phyloP scores from a whole-genome alignment of 2,113 vertebrate species.

The Channa argus region DNA sequence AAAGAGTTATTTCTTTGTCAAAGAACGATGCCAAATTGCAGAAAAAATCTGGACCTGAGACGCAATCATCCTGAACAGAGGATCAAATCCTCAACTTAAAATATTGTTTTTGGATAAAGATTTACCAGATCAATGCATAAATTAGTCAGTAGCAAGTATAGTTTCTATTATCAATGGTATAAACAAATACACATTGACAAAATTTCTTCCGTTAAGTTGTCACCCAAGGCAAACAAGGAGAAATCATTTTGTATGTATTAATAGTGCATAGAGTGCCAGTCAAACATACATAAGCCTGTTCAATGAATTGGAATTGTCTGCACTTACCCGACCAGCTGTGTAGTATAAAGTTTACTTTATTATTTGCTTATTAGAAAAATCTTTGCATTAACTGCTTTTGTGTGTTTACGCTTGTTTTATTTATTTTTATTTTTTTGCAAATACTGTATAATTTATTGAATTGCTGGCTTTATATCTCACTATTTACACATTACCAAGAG shows the following conservation, averaged over 20 bases:
- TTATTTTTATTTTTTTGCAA: conserved; percentile 52
- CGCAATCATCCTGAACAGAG: conserved; percentile 58
- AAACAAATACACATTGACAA: conserved; percentile 35
- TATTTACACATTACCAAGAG: conserved; percentile 71
- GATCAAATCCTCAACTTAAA: conserved; percentile 37
- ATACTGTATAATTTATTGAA: conserved; percentile 55
- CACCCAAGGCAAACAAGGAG: conserved; percentile 57
- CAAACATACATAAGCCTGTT: conserved; percentile 55
- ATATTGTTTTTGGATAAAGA: conserved; percentile 44
- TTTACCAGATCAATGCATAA: conserved; percentile 43
- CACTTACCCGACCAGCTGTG: conserved; percentile 60
- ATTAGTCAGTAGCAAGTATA: conserved; percentile 19
- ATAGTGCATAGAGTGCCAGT: conserved; percentile 74
- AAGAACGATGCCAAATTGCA: conserved; percentile 49
- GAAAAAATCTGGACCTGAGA: conserved; percentile 70
- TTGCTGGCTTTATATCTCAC: conserved; percentile 76
- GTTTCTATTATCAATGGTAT: conserved; percentile 18
- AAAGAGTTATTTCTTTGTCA: conserved; percentile 20
- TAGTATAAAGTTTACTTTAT: conserved; percentile 49
- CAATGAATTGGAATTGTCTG: conserved; percentile 50
- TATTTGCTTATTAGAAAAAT: conserved; percentile 54
- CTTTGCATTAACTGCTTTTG: conserved; percentile 22
- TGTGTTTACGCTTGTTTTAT: neutral
- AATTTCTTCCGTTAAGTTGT: conserved; percentile 42
- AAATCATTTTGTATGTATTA: conserved; percentile 57